These are phyloP conservation scores for Halictus ligatus DNA, from an alignment of 2,888 invertebrate genomes.

Conservation along the genomic window DNA sequence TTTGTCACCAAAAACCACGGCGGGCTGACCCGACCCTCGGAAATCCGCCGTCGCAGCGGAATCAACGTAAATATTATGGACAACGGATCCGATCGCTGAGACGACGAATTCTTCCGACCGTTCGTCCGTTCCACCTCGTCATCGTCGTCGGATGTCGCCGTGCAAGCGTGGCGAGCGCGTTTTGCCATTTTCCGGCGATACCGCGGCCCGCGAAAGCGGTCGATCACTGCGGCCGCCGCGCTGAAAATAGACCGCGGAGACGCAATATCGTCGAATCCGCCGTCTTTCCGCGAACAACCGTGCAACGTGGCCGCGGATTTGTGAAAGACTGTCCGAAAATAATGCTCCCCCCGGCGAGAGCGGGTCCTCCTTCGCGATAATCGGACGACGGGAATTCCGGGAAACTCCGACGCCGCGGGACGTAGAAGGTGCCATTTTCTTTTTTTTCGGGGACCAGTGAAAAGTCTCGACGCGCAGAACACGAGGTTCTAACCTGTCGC, in stretches of 20 bases:
- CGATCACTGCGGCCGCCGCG: conserved; percentile 46
- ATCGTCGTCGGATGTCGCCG: not conserved
- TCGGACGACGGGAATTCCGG: not conserved
- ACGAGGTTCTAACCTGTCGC: not conserved
- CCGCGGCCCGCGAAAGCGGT: conserved; percentile 33
- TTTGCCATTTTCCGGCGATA: conserved; percentile 40
- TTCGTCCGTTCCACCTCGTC: not conserved
- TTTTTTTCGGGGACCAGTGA: not conserved
- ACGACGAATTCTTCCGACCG: not conserved
- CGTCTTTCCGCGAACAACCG: conserved; percentile 62
- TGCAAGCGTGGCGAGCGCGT: not conserved
- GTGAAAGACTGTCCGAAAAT: conserved; percentile 46
- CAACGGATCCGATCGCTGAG: not conserved
- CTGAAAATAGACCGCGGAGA: conserved; percentile 67
- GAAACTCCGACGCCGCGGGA: not conserved
- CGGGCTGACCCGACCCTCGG: not conserved
- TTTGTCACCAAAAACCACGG: conserved; percentile 56
- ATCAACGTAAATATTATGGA: not conserved
- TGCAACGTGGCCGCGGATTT: conserved; percentile 38
- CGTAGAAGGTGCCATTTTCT: not conserved
- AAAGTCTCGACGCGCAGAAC: not conserved
- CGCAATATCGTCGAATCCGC: conserved; percentile 63
- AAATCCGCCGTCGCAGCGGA: not conserved
- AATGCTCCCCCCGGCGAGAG: not conserved
- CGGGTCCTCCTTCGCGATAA: not conserved